Conservation (phyloP, 92 coral and sea anemone genomes). For the Porites rus region DNA sequence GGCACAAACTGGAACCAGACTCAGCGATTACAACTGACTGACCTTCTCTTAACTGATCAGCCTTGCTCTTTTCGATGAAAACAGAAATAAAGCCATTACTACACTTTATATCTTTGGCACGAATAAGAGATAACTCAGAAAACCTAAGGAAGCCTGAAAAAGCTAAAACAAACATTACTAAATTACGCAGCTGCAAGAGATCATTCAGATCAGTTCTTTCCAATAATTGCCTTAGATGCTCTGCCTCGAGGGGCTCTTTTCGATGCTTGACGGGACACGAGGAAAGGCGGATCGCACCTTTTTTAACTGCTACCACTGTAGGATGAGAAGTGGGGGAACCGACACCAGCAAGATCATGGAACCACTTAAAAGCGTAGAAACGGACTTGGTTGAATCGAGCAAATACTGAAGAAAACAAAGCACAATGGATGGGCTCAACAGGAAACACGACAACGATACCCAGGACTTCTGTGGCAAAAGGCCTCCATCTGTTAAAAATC, state of each 20-base stretch:
- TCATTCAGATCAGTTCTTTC: background rate
- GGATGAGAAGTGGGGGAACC: constrained; percentile 28
- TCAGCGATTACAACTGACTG: too few relatives aligned
- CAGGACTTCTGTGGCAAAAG: constrained; percentile 28
- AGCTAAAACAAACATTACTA: background rate
- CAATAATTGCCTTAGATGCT: background rate
- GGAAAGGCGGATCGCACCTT: background rate
- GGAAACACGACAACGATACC: too few relatives aligned
- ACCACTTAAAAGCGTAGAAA: constrained; percentile 23
- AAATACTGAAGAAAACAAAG: too few relatives aligned
- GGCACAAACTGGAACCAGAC: too few relatives aligned
- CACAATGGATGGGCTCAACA: too few relatives aligned
- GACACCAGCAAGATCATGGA: background rate
- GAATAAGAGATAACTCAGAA: background rate
- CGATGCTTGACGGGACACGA: background rate
- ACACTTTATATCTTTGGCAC: too few relatives aligned
- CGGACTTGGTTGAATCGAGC: too few relatives aligned
- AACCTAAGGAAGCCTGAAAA: constrained; percentile 1
- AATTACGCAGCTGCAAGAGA: background rate
- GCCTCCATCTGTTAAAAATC: constrained; percentile 55
- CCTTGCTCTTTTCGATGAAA: constrained; percentile 5
- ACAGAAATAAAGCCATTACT: background rate
- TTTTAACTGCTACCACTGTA: background rate
- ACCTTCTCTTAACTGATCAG: too few relatives aligned
- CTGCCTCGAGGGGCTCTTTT: constrained; percentile 1